Evolutionary conservation across 2,888 invertebrate species (phyloP).

Genomic region (Erebia palarica): DNA sequence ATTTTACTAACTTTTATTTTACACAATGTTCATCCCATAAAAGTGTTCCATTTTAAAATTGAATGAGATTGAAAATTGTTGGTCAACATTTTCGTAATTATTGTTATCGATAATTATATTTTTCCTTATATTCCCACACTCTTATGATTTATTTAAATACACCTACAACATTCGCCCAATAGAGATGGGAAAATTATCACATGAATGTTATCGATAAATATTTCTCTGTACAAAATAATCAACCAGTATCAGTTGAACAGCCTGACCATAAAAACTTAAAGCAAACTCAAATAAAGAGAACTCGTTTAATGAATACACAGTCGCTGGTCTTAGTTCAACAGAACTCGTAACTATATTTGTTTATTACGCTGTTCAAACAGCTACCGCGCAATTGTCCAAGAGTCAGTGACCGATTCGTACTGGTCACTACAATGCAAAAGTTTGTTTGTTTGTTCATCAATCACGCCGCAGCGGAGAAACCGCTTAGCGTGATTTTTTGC

Average conservation of each 20-base stretch:
- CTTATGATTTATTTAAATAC: too few relatives aligned
- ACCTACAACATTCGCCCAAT: neutral
- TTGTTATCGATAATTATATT: too few relatives aligned
- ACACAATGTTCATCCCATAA: too few relatives aligned
- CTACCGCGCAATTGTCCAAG: slow-evolving; percentile 13
- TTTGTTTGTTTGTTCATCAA: too few relatives aligned
- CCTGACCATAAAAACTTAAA: slow-evolving; percentile 4
- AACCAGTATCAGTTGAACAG: slow-evolving; percentile 6
- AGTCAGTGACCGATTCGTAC: neutral
- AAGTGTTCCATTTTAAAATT: too few relatives aligned
- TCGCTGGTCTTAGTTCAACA: slow-evolving; percentile 4
- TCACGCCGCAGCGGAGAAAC: too few relatives aligned
- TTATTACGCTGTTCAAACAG: slow-evolving; percentile 21
- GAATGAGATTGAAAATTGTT: too few relatives aligned
- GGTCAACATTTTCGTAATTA: too few relatives aligned
- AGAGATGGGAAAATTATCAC: neutral
- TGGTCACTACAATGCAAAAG: too few relatives aligned
- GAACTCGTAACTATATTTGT: slow-evolving; percentile 21
- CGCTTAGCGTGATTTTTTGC: too few relatives aligned
- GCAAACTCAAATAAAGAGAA: slow-evolving; percentile 18
- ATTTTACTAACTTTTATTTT: too few relatives aligned
- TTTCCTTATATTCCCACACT: too few relatives aligned
- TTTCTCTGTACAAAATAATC: slow-evolving; percentile 5
- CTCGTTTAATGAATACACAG: slow-evolving; percentile 20
- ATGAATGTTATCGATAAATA: slow-evolving; percentile 1